These are phyloP conservation scores for Rhynchotus rufescens DNA, from an alignment of 2,797 vertebrate species.

Conservation along the genomic window DNA sequence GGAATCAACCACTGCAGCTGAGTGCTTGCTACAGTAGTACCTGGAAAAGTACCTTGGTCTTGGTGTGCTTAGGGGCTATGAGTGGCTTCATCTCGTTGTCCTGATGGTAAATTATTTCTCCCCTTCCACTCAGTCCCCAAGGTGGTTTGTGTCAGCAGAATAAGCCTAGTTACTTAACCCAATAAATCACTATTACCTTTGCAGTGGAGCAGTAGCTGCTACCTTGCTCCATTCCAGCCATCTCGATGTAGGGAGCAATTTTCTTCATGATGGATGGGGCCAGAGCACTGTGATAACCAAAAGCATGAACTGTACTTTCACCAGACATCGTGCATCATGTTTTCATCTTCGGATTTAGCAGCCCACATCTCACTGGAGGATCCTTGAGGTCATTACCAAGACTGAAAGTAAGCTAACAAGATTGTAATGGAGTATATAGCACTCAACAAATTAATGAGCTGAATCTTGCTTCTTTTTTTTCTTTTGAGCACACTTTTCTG, in stretches of 20 bases:
- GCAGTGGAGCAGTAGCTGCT: not conserved
- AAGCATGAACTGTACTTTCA: not conserved
- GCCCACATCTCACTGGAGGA: not conserved
- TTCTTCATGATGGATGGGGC: rapidly evolving
- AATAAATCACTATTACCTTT: constrained; percentile 1
- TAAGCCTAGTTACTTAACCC: not conserved
- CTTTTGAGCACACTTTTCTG: not conserved
- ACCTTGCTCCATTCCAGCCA: not conserved
- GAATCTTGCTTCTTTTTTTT: not conserved
- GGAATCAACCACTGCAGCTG: not conserved
- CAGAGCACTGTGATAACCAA: not conserved
- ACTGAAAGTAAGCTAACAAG: not conserved
- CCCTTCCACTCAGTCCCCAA: not conserved
- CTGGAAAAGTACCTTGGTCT: not conserved
- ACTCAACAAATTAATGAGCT: not conserved
- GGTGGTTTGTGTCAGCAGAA: not conserved
- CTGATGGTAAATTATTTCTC: constrained; percentile 12
- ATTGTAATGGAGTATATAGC: not conserved
- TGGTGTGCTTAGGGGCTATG: not conserved
- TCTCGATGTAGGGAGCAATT: not conserved
- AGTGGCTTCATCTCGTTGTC: not conserved
- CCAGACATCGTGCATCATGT: not conserved
- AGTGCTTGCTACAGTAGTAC: not conserved
- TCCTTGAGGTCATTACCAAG: not conserved
- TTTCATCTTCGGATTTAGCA: not conserved